Conservation (phyloP, 2,113 vertebrate genomes). For the Ciconia stormi region DNA sequence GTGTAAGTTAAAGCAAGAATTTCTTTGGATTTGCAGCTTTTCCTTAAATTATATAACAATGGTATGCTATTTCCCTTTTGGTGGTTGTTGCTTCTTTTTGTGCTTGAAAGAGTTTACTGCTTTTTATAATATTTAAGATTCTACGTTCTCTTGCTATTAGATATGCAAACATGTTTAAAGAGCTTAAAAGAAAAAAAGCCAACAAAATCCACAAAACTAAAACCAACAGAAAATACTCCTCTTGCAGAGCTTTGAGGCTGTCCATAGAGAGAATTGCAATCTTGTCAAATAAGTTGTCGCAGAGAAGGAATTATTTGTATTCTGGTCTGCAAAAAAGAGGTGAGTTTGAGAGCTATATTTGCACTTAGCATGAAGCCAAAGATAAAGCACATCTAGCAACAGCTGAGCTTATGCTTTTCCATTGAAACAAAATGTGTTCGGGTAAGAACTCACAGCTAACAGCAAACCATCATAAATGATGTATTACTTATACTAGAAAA, state of each 20-base stretch:
- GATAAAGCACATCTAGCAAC: neutral
- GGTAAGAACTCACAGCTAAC: neutral
- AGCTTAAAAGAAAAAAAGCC: neutral
- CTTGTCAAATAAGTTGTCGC: neutral
- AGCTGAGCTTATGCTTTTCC: neutral
- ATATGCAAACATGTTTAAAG: neutral
- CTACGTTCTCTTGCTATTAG: neutral
- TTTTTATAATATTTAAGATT: neutral
- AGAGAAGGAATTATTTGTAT: neutral
- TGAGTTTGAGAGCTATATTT: neutral
- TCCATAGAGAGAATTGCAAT: neutral
- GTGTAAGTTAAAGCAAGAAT: neutral
- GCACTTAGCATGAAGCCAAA: neutral
- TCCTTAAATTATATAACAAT: neutral
- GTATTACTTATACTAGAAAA: neutral
- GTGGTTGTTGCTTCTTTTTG: neutral
- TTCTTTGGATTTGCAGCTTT: neutral
- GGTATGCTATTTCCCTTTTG: neutral
- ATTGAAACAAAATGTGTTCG: neutral
- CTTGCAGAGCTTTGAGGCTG: neutral
- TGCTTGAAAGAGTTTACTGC: neutral
- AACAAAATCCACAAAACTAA: neutral
- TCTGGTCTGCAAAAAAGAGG: neutral
- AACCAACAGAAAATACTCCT: neutral
- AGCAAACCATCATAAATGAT: slow-evolving; percentile 10